A percentile compares a stretch with the other conserved stretches of the same genome.
Evolutionary conservation across 2,797 vertebrate genomes (phyloP).

Genomic region (Acrocephalus scirpaceus): DNA sequence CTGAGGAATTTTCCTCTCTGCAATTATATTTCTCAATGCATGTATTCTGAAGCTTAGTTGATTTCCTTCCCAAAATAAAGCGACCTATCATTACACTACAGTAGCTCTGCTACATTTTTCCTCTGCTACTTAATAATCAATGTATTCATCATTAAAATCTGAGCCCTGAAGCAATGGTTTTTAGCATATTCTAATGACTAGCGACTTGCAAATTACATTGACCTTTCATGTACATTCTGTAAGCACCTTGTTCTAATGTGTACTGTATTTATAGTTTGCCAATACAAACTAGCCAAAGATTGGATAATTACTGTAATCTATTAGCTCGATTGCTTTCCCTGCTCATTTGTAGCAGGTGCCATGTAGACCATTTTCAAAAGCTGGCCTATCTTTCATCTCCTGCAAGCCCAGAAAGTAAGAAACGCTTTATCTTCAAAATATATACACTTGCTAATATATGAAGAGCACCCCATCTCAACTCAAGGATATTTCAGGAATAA

Average conservation of each 20-base stretch:
- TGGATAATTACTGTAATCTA: constrained; percentile 90
- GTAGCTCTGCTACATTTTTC: constrained; percentile 80
- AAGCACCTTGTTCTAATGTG: constrained; percentile 93
- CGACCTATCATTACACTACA: constrained; percentile 82
- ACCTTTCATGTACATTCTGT: constrained; percentile 90
- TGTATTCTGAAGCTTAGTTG: constrained; percentile 84
- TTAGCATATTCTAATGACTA: constrained; percentile 96
- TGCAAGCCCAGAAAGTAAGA: constrained; percentile 72
- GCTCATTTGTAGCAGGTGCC: constrained; percentile 85
- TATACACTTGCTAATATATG: constrained; percentile 67
- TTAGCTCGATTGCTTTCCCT: constrained; percentile 84
- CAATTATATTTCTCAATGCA: constrained; percentile 88
- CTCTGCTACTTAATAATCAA: constrained; percentile 87
- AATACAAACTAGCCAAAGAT: constrained; percentile 89
- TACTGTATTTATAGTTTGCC: constrained; percentile 89
- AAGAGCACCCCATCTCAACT: constrained; percentile 66
- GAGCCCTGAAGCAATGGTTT: constrained; percentile 89
- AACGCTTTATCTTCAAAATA: constrained; percentile 66
- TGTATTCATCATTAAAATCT: constrained; percentile 93
- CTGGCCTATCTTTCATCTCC: constrained; percentile 83
- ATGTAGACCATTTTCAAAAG: constrained; percentile 82
- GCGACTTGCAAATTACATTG: constrained; percentile 91
- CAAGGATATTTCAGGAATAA: constrained; percentile 73
- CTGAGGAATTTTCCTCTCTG: constrained; percentile 84
- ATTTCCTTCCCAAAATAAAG: constrained; percentile 88